Evolutionary conservation across 2,113 vertebrate species (phyloP).

Genomic region (Calidris pygmaea): DNA sequence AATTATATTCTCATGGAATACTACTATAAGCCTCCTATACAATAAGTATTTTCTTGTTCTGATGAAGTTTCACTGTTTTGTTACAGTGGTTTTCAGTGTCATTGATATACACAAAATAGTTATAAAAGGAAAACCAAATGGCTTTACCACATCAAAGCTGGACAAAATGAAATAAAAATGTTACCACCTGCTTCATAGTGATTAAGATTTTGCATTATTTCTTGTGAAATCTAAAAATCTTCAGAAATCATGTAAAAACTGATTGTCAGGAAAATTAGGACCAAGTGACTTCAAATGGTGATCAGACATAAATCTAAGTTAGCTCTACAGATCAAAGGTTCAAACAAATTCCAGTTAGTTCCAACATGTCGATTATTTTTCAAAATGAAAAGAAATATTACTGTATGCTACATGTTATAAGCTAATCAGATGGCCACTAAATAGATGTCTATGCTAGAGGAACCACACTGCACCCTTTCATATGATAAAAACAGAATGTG

Average conservation of each 20-base stretch:
- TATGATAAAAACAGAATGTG: background rate
- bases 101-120: background rate
- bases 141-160: background rate
- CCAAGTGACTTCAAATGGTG: background rate
- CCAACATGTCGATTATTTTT: background rate
- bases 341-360: background rate
- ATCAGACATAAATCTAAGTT: background rate
- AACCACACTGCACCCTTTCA: background rate
- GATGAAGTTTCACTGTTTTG: background rate
- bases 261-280: background rate
- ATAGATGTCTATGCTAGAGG: background rate
- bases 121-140: background rate
- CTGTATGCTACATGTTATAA: background rate
- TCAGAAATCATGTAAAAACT: background rate
- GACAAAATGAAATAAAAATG: background rate
- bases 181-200: background rate
- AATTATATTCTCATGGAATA: background rate
- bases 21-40: background rate
- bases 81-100: background rate
- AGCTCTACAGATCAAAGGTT: background rate
- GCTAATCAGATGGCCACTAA: background rate
- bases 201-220: background rate
- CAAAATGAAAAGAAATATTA: background rate
- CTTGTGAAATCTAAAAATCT: background rate
- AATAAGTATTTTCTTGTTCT: background rate